Conservation (phyloP, 2,113 vertebrate genomes). For the Cyprinus carpio region DNA sequence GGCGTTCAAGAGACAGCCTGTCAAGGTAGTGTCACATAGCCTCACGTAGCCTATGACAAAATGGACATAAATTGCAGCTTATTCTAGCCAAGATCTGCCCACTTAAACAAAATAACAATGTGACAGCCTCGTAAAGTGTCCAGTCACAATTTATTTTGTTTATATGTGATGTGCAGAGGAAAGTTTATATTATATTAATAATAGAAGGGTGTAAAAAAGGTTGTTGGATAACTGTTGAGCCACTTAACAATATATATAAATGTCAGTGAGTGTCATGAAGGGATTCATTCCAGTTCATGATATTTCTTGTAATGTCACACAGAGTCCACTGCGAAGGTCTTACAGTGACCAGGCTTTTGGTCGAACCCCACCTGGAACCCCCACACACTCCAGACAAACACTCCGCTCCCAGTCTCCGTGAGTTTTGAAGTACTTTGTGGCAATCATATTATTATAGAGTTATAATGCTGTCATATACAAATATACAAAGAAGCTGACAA, state of each 20-base stretch:
- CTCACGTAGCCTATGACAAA: background rate
- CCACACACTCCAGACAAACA: slow-evolving; percentile 50
- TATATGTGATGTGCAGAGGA: background rate
- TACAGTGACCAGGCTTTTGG: slow-evolving; percentile 68
- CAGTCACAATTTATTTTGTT: background rate
- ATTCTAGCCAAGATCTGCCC: no score
- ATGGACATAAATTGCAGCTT: background rate
- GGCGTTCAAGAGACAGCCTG: slow-evolving; percentile 24
- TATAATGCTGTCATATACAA: background rate
- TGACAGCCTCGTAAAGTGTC: background rate
- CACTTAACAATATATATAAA: background rate
- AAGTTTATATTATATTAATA: background rate
- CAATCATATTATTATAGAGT: background rate
- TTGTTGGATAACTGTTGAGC: background rate
- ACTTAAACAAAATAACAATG: no score
- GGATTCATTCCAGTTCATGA: background rate
- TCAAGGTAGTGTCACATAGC: slow-evolving; percentile 49
- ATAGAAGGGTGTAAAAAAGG: background rate
- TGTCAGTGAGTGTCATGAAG: background rate
- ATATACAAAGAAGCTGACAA: background rate
- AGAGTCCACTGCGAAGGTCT: slow-evolving; percentile 70
- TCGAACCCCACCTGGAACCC: slow-evolving; percentile 61
- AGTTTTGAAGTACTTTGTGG: background rate
- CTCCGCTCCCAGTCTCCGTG: slow-evolving; percentile 55
- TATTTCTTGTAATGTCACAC: slow-evolving; percentile 8